These are phyloP conservation scores for Oceanodroma tethys DNA, from an alignment of 2,113 vertebrate species.

Conservation along the genomic window DNA sequence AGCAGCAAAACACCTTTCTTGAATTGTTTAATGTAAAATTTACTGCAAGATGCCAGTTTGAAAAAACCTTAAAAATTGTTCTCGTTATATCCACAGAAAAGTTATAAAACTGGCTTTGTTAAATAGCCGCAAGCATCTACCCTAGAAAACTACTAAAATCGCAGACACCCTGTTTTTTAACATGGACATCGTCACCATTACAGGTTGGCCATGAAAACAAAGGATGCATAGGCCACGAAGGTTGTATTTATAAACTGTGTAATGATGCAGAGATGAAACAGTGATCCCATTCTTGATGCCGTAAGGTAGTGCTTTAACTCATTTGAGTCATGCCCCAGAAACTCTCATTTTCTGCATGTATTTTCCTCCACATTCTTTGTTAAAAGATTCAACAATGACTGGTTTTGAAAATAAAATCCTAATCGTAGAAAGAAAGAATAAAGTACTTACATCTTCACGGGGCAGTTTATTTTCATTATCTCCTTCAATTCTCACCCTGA, in stretches of 20 bases:
- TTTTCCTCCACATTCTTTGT: background rate
- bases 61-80: background rate
- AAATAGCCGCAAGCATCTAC: background rate
- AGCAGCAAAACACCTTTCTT: background rate
- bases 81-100: background rate
- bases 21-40: background rate
- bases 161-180: background rate
- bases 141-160: background rate
- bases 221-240: rapidly evolving
- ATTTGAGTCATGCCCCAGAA: background rate
- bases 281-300: background rate
- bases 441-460: slow-evolving; percentile 80
- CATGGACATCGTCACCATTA: background rate
- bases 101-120: background rate
- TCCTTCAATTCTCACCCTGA: slow-evolving; percentile 85
- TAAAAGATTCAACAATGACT: background rate
- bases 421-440: background rate
- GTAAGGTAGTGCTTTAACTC: background rate
- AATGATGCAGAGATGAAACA: background rate
- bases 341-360: background rate
- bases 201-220: background rate
- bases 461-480: slow-evolving; percentile 85
- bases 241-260: background rate
- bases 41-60: background rate
- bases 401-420: background rate